These are phyloP conservation scores for Myotis lucifugus DNA, from an alignment of 2,113 vertebrate species.

Conservation along the genomic window DNA sequence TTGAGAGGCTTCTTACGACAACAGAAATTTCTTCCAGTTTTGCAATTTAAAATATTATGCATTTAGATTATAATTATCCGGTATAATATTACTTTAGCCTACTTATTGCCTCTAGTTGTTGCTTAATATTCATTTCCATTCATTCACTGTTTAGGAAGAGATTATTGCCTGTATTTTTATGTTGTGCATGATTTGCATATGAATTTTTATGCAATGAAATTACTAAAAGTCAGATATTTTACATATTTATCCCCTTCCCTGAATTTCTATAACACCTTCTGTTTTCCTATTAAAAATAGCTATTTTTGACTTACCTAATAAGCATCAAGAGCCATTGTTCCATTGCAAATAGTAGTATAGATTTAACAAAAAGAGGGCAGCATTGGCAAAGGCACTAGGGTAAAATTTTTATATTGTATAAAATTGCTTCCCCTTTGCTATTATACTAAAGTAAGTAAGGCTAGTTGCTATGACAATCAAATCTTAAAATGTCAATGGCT, in stretches of 20 bases:
- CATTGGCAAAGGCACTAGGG: conserved; percentile 23
- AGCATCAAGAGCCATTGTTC: background rate
- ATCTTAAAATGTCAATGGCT: background rate
- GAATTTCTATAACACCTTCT: background rate
- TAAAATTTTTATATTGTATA: background rate
- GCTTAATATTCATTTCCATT: background rate
- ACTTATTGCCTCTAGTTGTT: background rate
- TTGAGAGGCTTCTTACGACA: background rate
- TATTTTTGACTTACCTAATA: background rate
- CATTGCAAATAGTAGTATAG: background rate
- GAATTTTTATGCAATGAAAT: background rate
- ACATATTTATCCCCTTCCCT: background rate
- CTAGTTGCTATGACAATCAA: background rate
- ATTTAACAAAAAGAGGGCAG: conserved; percentile 49
- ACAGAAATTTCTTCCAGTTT: background rate
- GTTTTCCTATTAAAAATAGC: conserved; percentile 34
- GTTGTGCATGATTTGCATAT: background rate
- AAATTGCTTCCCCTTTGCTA: background rate
- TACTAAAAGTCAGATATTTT: background rate
- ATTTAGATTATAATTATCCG: background rate
- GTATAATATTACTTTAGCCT: background rate
- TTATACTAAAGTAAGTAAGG: background rate
- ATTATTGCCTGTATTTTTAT: background rate
- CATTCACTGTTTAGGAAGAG: background rate
- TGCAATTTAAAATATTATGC: background rate